A percentile compares a stretch with the other conserved stretches of the same genome.
phyloP scores from a whole-genome alignment of 2,797 vertebrate species.

The Eremophila alpestris region DNA sequence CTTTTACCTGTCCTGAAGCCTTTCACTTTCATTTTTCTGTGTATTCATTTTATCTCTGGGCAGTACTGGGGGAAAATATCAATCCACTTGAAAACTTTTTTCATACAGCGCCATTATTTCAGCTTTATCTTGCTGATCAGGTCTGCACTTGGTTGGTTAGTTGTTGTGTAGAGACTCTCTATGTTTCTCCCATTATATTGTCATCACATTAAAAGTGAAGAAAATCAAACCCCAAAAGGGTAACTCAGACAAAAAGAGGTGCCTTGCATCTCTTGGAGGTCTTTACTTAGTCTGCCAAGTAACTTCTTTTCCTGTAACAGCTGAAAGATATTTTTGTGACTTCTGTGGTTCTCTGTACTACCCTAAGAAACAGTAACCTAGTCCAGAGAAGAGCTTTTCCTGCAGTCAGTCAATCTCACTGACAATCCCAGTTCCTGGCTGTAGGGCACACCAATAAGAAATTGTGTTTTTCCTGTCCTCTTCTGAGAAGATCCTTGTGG shows the following conservation, averaged over 20 bases:
- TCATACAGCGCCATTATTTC: neutral
- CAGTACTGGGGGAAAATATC: fast-evolving
- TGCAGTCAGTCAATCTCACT: neutral
- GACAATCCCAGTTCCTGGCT: neutral
- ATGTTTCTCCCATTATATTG: neutral
- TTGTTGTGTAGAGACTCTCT: neutral
- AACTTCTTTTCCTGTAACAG: neutral
- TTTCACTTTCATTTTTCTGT: neutral
- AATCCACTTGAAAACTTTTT: neutral
- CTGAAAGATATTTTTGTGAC: neutral
- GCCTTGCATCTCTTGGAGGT: neutral
- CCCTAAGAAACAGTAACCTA: neutral
- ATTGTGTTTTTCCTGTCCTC: neutral
- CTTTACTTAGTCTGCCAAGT: neutral
- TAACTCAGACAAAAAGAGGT: neutral
- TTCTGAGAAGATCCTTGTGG: neutral
- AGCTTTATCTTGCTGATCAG: neutral
- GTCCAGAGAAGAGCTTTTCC: neutral
- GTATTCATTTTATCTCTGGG: neutral
- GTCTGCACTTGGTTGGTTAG: neutral
- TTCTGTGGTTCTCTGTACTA: neutral
- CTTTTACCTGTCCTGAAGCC: neutral
- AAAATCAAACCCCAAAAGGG: neutral
- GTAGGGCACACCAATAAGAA: neutral
- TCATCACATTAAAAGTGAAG: neutral